phyloP scores from a whole-genome alignment of 2,797 vertebrate species.

The Sebastes paucispinis region DNA sequence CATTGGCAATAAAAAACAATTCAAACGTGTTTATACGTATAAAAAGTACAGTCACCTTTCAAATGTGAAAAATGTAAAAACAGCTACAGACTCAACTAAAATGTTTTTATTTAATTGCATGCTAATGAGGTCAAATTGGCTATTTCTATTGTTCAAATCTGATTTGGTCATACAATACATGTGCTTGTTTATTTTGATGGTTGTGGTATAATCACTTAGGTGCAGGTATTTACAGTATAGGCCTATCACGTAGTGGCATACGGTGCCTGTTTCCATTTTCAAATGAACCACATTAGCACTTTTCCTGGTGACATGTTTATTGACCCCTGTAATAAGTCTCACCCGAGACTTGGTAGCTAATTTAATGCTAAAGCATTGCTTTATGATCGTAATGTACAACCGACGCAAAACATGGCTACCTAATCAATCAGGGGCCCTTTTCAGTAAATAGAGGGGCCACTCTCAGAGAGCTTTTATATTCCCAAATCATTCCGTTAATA shows the following conservation, averaged over 20 bases:
- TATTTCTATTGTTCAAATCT: background rate
- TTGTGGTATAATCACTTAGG: slow-evolving; percentile 48
- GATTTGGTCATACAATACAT: background rate
- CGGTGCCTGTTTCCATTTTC: slow-evolving; percentile 55
- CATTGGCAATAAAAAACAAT: too few species aligned
- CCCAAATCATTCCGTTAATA: slow-evolving; percentile 92
- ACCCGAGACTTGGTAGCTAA: slow-evolving; percentile 56
- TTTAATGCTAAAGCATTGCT: slow-evolving; percentile 69
- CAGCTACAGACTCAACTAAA: background rate
- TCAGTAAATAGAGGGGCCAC: slow-evolving; percentile 74
- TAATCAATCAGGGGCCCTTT: slow-evolving; percentile 77
- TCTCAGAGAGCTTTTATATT: slow-evolving; percentile 82
- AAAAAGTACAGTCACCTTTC: background rate
- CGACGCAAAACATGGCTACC: slow-evolving; percentile 57
- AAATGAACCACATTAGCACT: slow-evolving; percentile 71
- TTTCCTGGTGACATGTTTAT: slow-evolving; percentile 77
- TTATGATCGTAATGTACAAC: slow-evolving; percentile 74
- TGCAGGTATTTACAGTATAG: slow-evolving; percentile 36
- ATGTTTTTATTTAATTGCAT: slow-evolving; percentile 13
- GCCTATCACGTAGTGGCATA: slow-evolving; percentile 44
- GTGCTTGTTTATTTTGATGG: slow-evolving; percentile 28
- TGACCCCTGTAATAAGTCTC: slow-evolving; percentile 72
- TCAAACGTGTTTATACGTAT: too few species aligned
- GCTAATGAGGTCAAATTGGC: slow-evolving; percentile 30
- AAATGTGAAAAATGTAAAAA: slow-evolving; percentile 20